Evolutionary conservation across 37 sponge, comb jelly and placozoan genomes (phyloP), one percentile per base, ranked within the genome.

Genomic region (Tethya wilhelma): DNA sequence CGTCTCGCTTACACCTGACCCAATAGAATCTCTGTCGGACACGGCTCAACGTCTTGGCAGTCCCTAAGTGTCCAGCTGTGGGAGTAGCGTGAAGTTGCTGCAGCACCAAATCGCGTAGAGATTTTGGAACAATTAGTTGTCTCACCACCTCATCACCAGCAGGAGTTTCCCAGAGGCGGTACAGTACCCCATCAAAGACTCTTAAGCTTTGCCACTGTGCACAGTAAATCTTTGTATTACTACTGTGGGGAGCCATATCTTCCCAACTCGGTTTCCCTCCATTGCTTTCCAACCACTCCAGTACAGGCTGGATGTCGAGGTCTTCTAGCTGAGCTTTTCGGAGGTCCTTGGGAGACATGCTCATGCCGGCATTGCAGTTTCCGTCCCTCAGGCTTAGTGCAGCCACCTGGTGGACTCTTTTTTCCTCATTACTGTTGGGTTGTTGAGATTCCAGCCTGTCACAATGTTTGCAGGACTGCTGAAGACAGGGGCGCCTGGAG

Each of bases 1-100:
- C 82, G 36, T 85, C 86, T 3, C 3, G 20, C 34, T 76, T 76
- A 78, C 85, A 80, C 38, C 82, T 62, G 29, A 90, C 81, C 86
- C 91, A 84, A 38, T 81, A 90, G 73, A 32, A 49, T 72, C 26
- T 72, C 30, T 55, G 55, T 45, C 74, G 69, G 6, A 90, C 28
- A 23, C 90, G 33, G 3, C 67, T 63, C 34, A 90, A 39, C 56
- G 86, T 90, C 68, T 80, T 85, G 25, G 81, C 90, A 29, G 40
- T 37, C 19, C 90, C 90, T 29, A 39, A 78, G 69, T 90, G 90
- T 40, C 91, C 86, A 19, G 82, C 77, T 20, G 22, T 43, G 3
- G 75, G 75, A 2, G 45, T n/a, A 33, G 80, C 76, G 44, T 87
- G 75, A 23, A 20, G n/a, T 0, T 55, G 56, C 7, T 0, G n/a